Evolutionary conservation across 2,888 invertebrate genomes (phyloP), one percentile per base, ranked within the genome.

Genomic region (Tipula lateralis): DNA sequence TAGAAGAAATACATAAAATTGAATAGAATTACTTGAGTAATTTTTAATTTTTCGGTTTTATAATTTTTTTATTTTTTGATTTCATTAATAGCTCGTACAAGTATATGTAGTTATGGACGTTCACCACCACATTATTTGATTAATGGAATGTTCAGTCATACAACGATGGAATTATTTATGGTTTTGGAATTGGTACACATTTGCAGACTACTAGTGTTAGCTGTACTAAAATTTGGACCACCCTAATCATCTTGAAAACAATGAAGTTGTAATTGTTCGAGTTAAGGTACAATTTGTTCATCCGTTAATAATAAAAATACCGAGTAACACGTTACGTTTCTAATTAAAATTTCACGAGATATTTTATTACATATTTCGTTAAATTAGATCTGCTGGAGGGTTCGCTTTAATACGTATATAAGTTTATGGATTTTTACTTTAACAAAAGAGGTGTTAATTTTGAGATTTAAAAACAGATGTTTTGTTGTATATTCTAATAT

Each of bases 11-110:
- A 66, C 66, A 66, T 66, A 66, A 66, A 66, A 66, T 66, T 66
- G 66, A 66, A 66, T 66, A 66, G 66, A 66, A 66, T 66, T 66
- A 66, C 66, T 66, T 66, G 66, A 66, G 66, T 66, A 66, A 66
- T 66, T 66, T 66, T 66, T 66, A 66, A 66, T 66, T 66, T 66
- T 66, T 66, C 24, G 66, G 66, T 66, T 66, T 66, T 66, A 6
- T 19, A 39, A 39, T 39, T 50, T 66, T 66, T 66, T 66, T 44
- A 50, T 50, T 50, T 24, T 66, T 2, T 9, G 24, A 66, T 66
- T 66, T 66, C 66, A 24, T 66, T 66, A 66, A 66, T 66, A 66
- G n/a, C n/a, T n/a, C n/a, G n/a, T n/a, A n/a, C n/a, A n/a, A 66
- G 19, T 66, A 66, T 66, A 66, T 66, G 16, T 44, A 44, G 44